Evolutionary conservation across 64 coral and sea anemone genomes (phyloP).

Genomic region (Stichodactyla mertensii): DNA sequence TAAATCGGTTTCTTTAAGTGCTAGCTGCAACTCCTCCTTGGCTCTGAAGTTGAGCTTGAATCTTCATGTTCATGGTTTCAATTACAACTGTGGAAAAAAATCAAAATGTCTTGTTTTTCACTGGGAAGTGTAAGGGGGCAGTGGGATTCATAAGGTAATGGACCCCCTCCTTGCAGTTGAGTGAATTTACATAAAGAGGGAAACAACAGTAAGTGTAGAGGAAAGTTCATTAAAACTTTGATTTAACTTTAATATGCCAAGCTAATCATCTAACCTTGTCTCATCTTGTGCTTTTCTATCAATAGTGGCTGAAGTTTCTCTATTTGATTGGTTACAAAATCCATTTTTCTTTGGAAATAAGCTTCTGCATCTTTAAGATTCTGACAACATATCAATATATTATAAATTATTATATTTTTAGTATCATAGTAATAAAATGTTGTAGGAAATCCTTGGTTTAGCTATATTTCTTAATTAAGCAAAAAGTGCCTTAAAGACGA

Average conservation of each 20-base stretch:
- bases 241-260: not conserved
- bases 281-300: constrained; percentile 92
- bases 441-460: too few relatives aligned
- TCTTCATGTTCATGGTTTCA: constrained; percentile 63
- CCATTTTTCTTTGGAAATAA: constrained; percentile 96
- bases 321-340: constrained; percentile 81
- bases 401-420: too few relatives aligned
- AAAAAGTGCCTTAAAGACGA: too few relatives aligned
- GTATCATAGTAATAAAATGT: too few relatives aligned
- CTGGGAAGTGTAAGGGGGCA: too few relatives aligned
- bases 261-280: constrained; percentile 57
- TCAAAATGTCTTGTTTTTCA: not conserved
- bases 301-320: constrained; percentile 90
- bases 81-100: constrained; percentile 52
- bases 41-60: constrained; percentile 77
- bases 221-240: too few relatives aligned
- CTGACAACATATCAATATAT: constrained; percentile 3
- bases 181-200: too few relatives aligned
- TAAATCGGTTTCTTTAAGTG: constrained; percentile 28
- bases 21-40: constrained; percentile 59
- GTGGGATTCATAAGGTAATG: too few relatives aligned
- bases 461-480: too few relatives aligned
- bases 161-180: too few relatives aligned
- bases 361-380: constrained; percentile 81
- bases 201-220: too few relatives aligned